Conservation (phyloP, 2,888 invertebrate species). For the Anarsia innoxiella region DNA sequence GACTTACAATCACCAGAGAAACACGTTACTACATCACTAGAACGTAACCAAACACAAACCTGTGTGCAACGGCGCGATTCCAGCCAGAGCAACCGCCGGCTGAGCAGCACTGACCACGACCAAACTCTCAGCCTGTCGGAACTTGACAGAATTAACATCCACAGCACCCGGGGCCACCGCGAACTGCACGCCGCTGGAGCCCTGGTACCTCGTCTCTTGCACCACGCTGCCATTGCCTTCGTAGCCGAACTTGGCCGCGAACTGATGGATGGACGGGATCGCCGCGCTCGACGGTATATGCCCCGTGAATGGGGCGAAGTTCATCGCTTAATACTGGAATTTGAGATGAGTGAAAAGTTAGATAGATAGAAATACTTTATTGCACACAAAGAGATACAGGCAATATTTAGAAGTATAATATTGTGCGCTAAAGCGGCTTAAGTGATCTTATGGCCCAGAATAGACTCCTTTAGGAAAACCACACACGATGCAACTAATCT, state of each 20-base stretch:
- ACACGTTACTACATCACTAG: conserved; percentile 8
- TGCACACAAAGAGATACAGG: too few relatives aligned
- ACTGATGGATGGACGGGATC: conserved; percentile 88
- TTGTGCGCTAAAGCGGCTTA: too few relatives aligned
- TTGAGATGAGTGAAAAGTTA: too few relatives aligned
- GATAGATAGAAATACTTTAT: too few relatives aligned
- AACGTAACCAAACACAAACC: too few relatives aligned
- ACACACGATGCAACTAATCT: too few relatives aligned
- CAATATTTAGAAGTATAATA: too few relatives aligned
- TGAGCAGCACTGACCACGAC: conserved; percentile 68
- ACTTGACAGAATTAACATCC: conserved; percentile 75
- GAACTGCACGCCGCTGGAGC: conserved; percentile 21
- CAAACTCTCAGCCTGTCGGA: conserved; percentile 71
- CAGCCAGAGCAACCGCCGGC: conserved; percentile 62
- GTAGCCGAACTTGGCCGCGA: conserved; percentile 82
- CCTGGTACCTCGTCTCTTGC: conserved; percentile 59
- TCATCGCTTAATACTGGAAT: conserved; percentile 75
- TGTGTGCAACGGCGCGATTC: conserved; percentile 59
- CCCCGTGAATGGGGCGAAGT: conserved; percentile 89
- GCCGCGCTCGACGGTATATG: conserved; percentile 84
- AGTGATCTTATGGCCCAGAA: too few relatives aligned
- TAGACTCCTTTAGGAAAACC: too few relatives aligned
- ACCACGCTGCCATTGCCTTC: conserved; percentile 54
- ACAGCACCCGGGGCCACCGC: conserved; percentile 53
- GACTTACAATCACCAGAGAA: too few relatives aligned